Evolutionary conservation across 2,113 vertebrate genomes (phyloP).

Genomic region (Sphyrna mokarran): DNA sequence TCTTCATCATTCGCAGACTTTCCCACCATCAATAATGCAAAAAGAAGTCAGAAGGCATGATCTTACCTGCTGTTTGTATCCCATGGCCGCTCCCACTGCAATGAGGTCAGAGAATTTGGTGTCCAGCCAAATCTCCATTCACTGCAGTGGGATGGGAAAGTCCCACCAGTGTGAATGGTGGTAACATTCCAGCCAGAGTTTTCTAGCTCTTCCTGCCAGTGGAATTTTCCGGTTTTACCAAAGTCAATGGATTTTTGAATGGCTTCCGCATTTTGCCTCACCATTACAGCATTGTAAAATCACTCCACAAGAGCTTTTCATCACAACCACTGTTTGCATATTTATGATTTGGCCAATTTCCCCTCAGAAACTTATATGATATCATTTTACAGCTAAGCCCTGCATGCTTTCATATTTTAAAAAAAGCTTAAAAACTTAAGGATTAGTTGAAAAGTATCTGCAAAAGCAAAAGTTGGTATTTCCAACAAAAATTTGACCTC

Average conservation of each 20-base stretch:
- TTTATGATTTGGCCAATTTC: neutral
- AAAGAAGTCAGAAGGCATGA: neutral
- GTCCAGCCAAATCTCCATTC: too few relatives aligned
- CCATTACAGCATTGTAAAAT: too few relatives aligned
- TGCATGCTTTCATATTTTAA: neutral
- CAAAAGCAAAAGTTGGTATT: neutral
- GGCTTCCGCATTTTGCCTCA: too few relatives aligned
- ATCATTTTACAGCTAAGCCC: neutral
- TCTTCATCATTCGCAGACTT: neutral
- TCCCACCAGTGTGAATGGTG: too few relatives aligned
- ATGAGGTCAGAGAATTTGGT: too few relatives aligned
- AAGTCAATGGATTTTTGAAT: too few relatives aligned
- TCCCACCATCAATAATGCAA: neutral
- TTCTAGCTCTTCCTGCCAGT: too few relatives aligned
- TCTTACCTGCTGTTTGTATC: too few relatives aligned
- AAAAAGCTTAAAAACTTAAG: neutral
- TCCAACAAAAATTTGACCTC: neutral
- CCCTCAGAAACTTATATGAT: neutral
- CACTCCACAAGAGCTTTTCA: neutral
- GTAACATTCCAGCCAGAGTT: too few relatives aligned
- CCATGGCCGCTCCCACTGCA: too few relatives aligned
- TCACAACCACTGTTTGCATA: neutral
- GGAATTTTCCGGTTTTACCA: too few relatives aligned
- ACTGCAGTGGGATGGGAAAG: too few relatives aligned
- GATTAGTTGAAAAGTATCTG: neutral